Evolutionary conservation across 2,888 invertebrate species (phyloP), one percentile per base, ranked within the genome.

Genomic region (Protophormia terraenovae): DNA sequence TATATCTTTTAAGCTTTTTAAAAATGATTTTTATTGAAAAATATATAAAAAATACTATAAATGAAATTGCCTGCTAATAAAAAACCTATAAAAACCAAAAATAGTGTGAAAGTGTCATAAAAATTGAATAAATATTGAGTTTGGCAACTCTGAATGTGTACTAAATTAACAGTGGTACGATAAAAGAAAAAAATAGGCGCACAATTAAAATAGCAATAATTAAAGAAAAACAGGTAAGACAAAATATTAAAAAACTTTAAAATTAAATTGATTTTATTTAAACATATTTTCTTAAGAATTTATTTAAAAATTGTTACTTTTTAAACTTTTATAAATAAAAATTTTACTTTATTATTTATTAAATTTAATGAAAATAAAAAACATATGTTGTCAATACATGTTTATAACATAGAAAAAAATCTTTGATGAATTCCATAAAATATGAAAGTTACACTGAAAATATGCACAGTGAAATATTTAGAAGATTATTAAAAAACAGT

Each of bases 221-320:
- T n/a, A n/a, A n/a, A n/a, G n/a, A n/a, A 4, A 66, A 79, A 64
- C 41, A 79, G 79, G 79, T 79, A 64, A 72, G 58, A 45, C n/a
- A n/a, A n/a, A 19, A 2, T 1, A 7, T 10, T 22, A 22, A 22
- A 16, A 22, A 45, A 8, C 3, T 24, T n/a, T 19, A 19, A 4
- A 47, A 1, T 16, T 29, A 0, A n/a, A 16, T 16, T n/a, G 16
- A 8, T 19, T 47, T 47, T 47, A 22, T 19, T 22, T 24, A 47
- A 47, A 16, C 6, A 47, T n/a, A n/a, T n/a, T n/a, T n/a, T n/a
- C n/a, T n/a, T n/a, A n/a, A n/a, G n/a, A n/a, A n/a, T n/a, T n/a
- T n/a, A n/a, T n/a, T n/a, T n/a, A n/a, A n/a, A n/a, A n/a, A n/a
- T n/a, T n/a, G n/a, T n/a, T n/a, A n/a, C n/a, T n/a, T n/a, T n/a